These are phyloP conservation scores for Radopholus similis DNA, from an alignment of 1,140 invertebrate species.

Conservation along the genomic window DNA sequence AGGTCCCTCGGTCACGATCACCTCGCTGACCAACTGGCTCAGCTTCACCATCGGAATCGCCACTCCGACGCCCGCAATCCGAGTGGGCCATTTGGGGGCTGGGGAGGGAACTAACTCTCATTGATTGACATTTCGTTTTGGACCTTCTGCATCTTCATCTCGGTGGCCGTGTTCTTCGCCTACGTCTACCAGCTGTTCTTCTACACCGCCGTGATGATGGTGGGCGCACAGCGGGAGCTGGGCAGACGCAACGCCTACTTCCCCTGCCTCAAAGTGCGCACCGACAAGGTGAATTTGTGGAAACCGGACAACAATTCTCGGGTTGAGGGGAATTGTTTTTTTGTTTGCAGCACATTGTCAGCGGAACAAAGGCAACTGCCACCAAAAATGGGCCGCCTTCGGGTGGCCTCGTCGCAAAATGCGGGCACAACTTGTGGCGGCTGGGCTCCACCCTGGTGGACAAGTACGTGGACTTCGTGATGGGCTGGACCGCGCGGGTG, in stretches of 20 bases:
- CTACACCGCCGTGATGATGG: conserved; percentile 53
- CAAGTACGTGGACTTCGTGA: conserved; percentile 51
- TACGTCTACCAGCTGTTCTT: conserved; percentile 59
- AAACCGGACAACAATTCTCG: too few species aligned
- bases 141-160: conserved; percentile 57
- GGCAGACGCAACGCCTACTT: conserved; percentile 48
- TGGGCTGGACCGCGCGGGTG: conserved; percentile 41
- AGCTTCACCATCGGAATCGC: conserved; percentile 91
- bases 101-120: background rate
- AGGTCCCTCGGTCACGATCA: conserved; percentile 94
- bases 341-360: conserved; percentile 3
- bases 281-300: conserved; percentile 26
- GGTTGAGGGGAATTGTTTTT: too few species aligned
- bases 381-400: too few species aligned
- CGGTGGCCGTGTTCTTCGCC: conserved; percentile 54
- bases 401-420: too few species aligned
- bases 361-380: background rate
- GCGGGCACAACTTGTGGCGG: conserved; percentile 3
- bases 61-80: conserved; percentile 81
- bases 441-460: conserved; percentile 38
- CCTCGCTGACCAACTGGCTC: conserved; percentile 91
- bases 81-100: background rate
- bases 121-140: conserved; percentile 24
- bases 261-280: conserved; percentile 40
- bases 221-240: conserved; percentile 49